Base-by-base conservation (phyloP, 2,113 vertebrate species). In the rat (Rattus norvegicus) region DNA sequence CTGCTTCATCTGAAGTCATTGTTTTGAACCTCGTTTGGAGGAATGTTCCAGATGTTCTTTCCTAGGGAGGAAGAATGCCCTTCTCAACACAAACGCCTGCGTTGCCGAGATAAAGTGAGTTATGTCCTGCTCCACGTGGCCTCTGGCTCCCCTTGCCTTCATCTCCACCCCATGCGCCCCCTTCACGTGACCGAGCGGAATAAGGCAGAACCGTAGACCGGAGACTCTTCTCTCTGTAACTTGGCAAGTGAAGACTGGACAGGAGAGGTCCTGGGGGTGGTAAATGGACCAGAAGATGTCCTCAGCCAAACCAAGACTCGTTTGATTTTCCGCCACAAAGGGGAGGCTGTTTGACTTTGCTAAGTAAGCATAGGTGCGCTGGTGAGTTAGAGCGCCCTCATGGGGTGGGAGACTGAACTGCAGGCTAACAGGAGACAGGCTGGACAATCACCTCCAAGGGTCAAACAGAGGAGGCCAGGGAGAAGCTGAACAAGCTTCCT, bases 21-120 rank as follows among this genome's bases (percentile, higher is more conserved):
- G 69, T 96, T 97, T 95, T 88, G 92, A 95, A 95, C 54, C 47
- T 91, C 80, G 69, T 70, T 90, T 92, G 63, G 96, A 96, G 86
- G 73, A 83, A 96, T 67, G 95, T 91, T 95, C 90, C 87, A 96
- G 83, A 91, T n/a, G 14, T n/a, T 72, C 75, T 89, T 90, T 95
- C 95, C 88, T 90, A 81, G 88, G 91, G 73, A 92, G 76, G 72
- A 75, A 86, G 81, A 84, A 61, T 30, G 54, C 91, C 88, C 20
- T 91, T 75, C 90, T 88, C 52, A 67, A 87, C 79, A 92, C 61
- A 59, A 90, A 87, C 0, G 33, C 6, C 47, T 90, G 69, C 14
- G 20, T 39, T 67, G 77, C 65, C 10, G 52, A 95, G 93, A 96
- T 87, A 63, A 93, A 95, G 75, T 16, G 52, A 52, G 61, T 17